Base-by-base conservation (phyloP, 2,888 invertebrate genomes). In the Deilephila elpenor region DNA sequence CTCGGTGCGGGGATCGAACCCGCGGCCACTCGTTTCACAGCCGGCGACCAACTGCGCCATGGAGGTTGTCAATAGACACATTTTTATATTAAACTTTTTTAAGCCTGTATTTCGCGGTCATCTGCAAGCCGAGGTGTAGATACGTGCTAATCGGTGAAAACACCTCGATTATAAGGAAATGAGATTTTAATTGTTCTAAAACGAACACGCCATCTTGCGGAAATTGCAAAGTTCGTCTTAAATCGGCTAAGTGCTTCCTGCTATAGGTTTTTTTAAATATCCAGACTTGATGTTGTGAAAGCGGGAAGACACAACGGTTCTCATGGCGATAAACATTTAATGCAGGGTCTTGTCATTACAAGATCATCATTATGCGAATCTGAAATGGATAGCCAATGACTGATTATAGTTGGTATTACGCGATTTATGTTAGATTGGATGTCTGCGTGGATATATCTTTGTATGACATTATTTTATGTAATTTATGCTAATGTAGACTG, bases 111-210 rank as follows among this genome's bases (percentile, higher is more conserved):
- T 44, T 44, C 11, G 44, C 44, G 44, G 44, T 44, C 44, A 14
- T 44, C 44, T 14, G 44, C 44, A 3, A 11, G 11, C 44, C 14
- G 44, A 19, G 32, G 19, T 32, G 7, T 19, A 29, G 34, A 62
- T 32, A 8, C n/a, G 60, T 14, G 60, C 14, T 62, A 17, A 29
- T 59, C 20, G 14, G 32, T 29, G 32, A 32, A 62, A 62, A 32
- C 34, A 19, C 32, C 32, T 19, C 32, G 5, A 62, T 34, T 25
- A 32, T 29, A 7, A 32, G 61, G 61, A 62, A 62, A 62, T 62
- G 61, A 34, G 61, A 19, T 34, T 62, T 34, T 62, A 62, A 62
- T 62, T 62, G 61, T 62, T 62, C 61, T 62, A 19, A 19, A 62
- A 62, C 34, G 61, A 62, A n/a, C 61, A 7, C 61, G 17, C 32